Conservation (phyloP, 2,888 invertebrate genomes). For the Chirona hameri region DNA sequence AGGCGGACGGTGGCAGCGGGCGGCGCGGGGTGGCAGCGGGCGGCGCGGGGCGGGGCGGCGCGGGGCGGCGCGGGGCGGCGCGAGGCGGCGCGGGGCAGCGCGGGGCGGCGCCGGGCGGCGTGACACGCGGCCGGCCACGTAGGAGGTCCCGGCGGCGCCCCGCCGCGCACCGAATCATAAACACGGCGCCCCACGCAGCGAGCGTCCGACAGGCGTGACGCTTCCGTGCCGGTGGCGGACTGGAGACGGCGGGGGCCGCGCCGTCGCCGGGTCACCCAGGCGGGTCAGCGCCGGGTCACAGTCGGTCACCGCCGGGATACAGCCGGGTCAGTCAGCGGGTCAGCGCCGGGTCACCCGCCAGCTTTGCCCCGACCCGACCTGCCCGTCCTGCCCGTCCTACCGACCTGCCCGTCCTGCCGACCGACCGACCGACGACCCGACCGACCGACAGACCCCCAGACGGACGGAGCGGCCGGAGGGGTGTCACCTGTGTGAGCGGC, state of each 20-base stretch:
- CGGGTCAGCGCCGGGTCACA: not conserved
- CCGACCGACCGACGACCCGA: too few relatives aligned
- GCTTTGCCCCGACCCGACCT: too few relatives aligned
- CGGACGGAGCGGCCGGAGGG: not conserved
- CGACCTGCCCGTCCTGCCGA: too few relatives aligned
- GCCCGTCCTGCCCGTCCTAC: too few relatives aligned
- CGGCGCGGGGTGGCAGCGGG: not conserved
- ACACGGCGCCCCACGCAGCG: slow-evolving; percentile 9
- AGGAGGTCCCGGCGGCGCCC: not conserved
- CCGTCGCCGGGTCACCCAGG: not conserved
- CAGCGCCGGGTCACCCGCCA: too few relatives aligned
- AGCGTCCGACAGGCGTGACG: slow-evolving; percentile 12
- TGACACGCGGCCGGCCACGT: not conserved
- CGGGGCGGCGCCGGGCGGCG: not conserved
- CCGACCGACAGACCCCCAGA: too few relatives aligned
- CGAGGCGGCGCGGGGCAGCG: too few relatives aligned
- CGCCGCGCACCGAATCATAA: slow-evolving; percentile 1
- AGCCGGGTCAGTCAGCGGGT: not conserved
- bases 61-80: too few relatives aligned
- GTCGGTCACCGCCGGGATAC: not conserved
- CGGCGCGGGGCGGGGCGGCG: not conserved
- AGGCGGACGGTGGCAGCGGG: not conserved
- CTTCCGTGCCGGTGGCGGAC: slow-evolving; percentile 23
- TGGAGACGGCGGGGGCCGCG: not conserved
- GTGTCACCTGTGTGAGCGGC: too few relatives aligned